phyloP scores from a whole-genome alignment of 2,797 vertebrate species.

The Menidia menidia region DNA sequence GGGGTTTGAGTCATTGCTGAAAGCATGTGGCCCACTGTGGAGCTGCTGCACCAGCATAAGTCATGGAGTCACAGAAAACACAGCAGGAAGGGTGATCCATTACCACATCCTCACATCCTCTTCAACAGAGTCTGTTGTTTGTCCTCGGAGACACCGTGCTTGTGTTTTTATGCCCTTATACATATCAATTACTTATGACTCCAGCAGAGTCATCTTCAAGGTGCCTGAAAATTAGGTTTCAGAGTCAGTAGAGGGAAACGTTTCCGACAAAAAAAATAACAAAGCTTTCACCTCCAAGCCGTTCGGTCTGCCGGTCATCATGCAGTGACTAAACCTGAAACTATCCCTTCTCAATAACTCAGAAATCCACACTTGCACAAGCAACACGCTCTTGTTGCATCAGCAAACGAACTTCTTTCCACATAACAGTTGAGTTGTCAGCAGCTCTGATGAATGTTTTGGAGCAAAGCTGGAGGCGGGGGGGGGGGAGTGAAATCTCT shows the following conservation, averaged over 20 bases:
- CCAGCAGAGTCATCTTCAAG: conserved; percentile 74
- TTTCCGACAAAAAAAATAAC: conserved; percentile 63
- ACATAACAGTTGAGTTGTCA: conserved; percentile 69
- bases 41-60: conserved; percentile 37
- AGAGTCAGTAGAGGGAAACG: conserved; percentile 74
- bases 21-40: conserved; percentile 47
- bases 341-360: conserved; percentile 54
- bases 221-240: conserved; percentile 79
- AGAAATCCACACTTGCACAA: conserved; percentile 71
- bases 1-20: conserved; percentile 56
- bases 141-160: conserved; percentile 68
- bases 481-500: conserved; percentile 69
- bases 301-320: conserved; percentile 45
- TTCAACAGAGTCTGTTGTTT: conserved; percentile 62
- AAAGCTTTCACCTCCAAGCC: conserved; percentile 61
- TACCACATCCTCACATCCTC: conserved; percentile 56
- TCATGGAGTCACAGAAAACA: conserved; percentile 52
- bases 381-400: conserved; percentile 71
- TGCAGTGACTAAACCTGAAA: conserved; percentile 62
- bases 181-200: conserved; percentile 79
- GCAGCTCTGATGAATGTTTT: conserved; percentile 67
- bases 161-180: conserved; percentile 71
- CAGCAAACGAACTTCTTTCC: conserved; percentile 72
- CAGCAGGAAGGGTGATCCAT: conserved; percentile 50
- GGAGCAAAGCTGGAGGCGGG: conserved; percentile 21